phyloP scores from a whole-genome alignment of 2,113 vertebrate species.

The Heliornis fulica region DNA sequence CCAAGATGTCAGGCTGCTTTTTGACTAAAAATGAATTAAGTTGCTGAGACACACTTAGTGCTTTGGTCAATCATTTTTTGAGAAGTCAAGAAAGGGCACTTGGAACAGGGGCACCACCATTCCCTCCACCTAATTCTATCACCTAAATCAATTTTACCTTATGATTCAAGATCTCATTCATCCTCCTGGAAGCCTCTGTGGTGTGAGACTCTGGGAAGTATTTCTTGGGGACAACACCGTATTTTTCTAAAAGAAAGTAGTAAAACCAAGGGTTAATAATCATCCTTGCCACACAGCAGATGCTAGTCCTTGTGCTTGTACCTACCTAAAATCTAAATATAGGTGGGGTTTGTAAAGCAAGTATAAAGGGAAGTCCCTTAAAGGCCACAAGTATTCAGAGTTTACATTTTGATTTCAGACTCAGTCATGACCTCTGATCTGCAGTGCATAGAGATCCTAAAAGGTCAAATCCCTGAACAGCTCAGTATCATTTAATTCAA shows the following conservation, averaged over 20 bases:
- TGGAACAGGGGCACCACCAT: not conserved
- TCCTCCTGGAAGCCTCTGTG: slow-evolving; percentile 92
- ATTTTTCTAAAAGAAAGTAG: slow-evolving; percentile 83
- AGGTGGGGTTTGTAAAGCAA: not conserved
- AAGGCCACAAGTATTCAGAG: not conserved
- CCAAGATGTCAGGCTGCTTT: not conserved
- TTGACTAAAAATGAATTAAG: not conserved
- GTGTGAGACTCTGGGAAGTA: slow-evolving; percentile 95
- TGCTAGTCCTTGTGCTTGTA: not conserved
- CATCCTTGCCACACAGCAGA: not conserved
- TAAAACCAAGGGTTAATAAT: not conserved
- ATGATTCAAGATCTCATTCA: slow-evolving; percentile 97
- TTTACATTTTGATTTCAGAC: not conserved
- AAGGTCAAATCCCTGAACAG: not conserved
- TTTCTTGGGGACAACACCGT: slow-evolving; percentile 95
- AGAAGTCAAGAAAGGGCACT: not conserved
- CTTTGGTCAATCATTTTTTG: not conserved
- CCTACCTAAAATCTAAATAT: not conserved
- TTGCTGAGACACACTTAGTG: not conserved
- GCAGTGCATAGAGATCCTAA: not conserved
- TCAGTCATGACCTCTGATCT: not conserved
- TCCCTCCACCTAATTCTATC: not conserved
- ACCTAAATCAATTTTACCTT: slow-evolving; percentile 78
- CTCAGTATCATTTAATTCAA: not conserved
- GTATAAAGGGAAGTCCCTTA: not conserved